Percentiles rank a stretch among this genome's conserved stretches.
Evolutionary conservation across 2,113 vertebrate species (phyloP).

Genomic region (Silurus glanis): DNA sequence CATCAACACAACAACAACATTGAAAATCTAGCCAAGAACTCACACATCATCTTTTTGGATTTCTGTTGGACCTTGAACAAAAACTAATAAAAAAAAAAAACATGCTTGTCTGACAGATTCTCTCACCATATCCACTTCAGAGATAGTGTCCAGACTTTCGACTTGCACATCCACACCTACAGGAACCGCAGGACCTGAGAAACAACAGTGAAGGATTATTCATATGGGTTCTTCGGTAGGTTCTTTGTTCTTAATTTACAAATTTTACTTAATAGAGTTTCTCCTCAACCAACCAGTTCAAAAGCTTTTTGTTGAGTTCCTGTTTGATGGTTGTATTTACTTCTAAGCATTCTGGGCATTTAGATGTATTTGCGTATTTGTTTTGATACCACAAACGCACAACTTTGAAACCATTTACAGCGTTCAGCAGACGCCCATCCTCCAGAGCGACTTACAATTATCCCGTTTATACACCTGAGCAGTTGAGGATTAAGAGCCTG

Average conservation of each 20-base stretch:
- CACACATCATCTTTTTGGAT: too few species aligned
- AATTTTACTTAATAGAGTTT: not conserved
- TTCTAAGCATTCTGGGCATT: not conserved
- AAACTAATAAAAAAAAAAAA: too few species aligned
- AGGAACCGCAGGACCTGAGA: conserved; percentile 70
- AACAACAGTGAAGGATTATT: not conserved
- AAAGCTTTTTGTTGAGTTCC: not conserved
- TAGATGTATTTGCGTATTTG: too few species aligned
- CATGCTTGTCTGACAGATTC: not conserved
- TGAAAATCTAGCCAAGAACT: not conserved
- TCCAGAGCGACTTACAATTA: too few species aligned
- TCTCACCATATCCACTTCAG: conserved; percentile 70
- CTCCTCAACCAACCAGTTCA: not conserved
- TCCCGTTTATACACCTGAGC: too few species aligned
- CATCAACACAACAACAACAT: not conserved
- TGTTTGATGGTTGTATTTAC: not conserved
- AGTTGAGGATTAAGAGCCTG: too few species aligned
- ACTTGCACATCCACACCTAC: conserved; percentile 78
- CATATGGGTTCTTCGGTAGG: not conserved
- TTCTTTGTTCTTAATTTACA: not conserved
- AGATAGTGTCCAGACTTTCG: conserved; percentile 73
- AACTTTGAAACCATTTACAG: too few species aligned
- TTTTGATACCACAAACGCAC: too few species aligned
- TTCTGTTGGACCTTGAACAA: too few species aligned
- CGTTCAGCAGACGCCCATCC: too few species aligned